These are phyloP conservation scores for Hydrolagus affinis DNA, from an alignment of 2,113 vertebrate genomes.

Conservation along the genomic window DNA sequence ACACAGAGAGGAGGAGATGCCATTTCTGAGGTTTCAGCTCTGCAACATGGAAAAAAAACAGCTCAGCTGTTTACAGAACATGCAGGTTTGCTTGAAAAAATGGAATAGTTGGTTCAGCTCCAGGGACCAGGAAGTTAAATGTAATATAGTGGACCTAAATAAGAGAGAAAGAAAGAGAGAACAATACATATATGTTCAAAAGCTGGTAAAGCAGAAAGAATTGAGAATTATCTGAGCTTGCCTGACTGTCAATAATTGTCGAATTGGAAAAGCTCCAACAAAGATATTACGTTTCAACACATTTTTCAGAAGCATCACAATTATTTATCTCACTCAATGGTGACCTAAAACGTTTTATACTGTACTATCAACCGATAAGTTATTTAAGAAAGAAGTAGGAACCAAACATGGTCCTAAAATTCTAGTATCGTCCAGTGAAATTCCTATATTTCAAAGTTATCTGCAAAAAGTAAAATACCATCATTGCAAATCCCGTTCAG, in stretches of 20 bases:
- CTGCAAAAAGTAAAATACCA: background rate
- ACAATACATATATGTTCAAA: conserved; percentile 25
- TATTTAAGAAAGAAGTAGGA: conserved; percentile 7
- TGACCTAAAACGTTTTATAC: conserved; percentile 29
- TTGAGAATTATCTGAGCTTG: conserved; percentile 19
- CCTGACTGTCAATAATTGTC: background rate
- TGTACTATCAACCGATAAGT: conserved; percentile 29
- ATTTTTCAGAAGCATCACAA: conserved; percentile 17
- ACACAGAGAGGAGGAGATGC: conserved; percentile 72
- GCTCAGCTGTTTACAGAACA: conserved; percentile 48
- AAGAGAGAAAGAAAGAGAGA: background rate
- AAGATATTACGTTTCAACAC: conserved; percentile 23
- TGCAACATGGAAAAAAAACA: conserved; percentile 53
- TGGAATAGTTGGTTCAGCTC: conserved; percentile 65
- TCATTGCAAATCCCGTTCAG: background rate
- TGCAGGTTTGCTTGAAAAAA: conserved; percentile 63
- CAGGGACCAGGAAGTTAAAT: conserved; percentile 64
- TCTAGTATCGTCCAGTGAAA: conserved; percentile 8
- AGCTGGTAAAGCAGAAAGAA: conserved; percentile 27
- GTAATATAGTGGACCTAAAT: conserved; percentile 27
- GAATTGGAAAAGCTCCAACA: conserved; percentile 1
- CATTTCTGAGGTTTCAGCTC: conserved; percentile 60
- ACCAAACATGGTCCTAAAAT: conserved; percentile 26
- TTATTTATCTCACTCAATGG: conserved; percentile 27
- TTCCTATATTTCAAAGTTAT: background rate